Evolutionary conservation across 2,888 invertebrate species (phyloP).

Genomic region (Coecobrya sp.): DNA sequence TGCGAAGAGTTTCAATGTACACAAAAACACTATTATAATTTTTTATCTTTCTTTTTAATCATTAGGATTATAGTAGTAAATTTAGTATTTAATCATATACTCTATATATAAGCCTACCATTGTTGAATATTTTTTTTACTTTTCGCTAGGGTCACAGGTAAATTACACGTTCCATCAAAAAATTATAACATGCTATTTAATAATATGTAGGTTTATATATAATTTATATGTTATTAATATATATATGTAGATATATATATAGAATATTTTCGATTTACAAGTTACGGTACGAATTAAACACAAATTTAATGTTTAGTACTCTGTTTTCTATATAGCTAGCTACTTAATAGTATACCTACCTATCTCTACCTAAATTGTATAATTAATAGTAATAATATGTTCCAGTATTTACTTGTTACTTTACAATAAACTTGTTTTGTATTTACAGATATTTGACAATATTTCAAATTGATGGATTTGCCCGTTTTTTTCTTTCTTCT

Average conservation of each 20-base stretch:
- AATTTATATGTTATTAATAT: slow-evolving; percentile 57
- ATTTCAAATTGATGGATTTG: slow-evolving; percentile 65
- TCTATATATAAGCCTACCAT: slow-evolving; percentile 12
- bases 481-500: slow-evolving; percentile 47
- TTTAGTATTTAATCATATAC: slow-evolving; percentile 26
- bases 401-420: slow-evolving; percentile 74
- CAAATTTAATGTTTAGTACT: slow-evolving; percentile 66
- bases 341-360: too few relatives aligned
- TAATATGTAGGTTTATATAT: slow-evolving; percentile 66
- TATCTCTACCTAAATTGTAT: too few relatives aligned
- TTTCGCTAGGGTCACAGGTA: slow-evolving; percentile 81
- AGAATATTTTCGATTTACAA: slow-evolving; percentile 70
- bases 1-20: slow-evolving; percentile 58
- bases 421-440: slow-evolving; percentile 67
- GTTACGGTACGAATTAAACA: slow-evolving; percentile 70
- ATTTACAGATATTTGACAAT: slow-evolving; percentile 75
- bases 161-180: slow-evolving; percentile 81
- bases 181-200: slow-evolving; percentile 76
- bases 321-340: neutral
- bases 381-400: slow-evolving; percentile 1
- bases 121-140: slow-evolving; percentile 54
- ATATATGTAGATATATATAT: slow-evolving; percentile 54
- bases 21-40: slow-evolving; percentile 36
- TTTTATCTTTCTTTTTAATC: neutral
- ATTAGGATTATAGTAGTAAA: neutral